Evolutionary conservation across 2,113 vertebrate genomes (phyloP).

Genomic region (Baryphthengus martii): DNA sequence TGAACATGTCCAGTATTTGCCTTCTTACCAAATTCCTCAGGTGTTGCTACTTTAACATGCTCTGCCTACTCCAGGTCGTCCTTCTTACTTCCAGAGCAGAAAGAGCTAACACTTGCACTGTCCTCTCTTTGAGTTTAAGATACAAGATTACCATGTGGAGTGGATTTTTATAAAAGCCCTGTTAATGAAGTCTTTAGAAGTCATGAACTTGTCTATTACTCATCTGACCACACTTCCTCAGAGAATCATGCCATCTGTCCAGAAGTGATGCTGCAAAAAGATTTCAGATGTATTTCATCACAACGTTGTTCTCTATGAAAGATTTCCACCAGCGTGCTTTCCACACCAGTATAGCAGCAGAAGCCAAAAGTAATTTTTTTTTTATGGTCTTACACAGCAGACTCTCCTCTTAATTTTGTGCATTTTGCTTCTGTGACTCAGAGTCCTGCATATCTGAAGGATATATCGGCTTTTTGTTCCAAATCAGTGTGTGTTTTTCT

Average conservation of each 20-base stretch:
- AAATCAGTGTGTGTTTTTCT: neutral
- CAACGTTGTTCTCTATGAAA: neutral
- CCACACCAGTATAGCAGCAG: neutral
- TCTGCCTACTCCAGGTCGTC: neutral
- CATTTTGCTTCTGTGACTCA: neutral
- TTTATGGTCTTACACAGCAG: neutral
- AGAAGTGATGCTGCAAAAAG: neutral
- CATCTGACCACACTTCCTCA: neutral
- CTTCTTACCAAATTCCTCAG: neutral
- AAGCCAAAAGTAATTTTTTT: neutral
- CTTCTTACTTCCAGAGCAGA: neutral
- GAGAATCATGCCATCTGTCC: neutral
- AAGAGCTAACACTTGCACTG: neutral
- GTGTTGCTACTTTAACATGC: neutral
- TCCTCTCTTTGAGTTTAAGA: neutral
- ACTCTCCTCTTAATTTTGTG: neutral
- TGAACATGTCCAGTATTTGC: neutral
- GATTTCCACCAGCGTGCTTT: neutral
- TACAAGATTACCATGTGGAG: neutral
- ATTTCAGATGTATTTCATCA: neutral
- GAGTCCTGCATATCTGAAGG: neutral
- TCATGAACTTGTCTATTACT: neutral
- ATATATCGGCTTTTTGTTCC: neutral
- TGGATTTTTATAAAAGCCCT: neutral
- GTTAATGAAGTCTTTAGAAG: neutral